phyloP scores from a whole-genome alignment of 2,113 vertebrate genomes.

The Grallaria varia region DNA sequence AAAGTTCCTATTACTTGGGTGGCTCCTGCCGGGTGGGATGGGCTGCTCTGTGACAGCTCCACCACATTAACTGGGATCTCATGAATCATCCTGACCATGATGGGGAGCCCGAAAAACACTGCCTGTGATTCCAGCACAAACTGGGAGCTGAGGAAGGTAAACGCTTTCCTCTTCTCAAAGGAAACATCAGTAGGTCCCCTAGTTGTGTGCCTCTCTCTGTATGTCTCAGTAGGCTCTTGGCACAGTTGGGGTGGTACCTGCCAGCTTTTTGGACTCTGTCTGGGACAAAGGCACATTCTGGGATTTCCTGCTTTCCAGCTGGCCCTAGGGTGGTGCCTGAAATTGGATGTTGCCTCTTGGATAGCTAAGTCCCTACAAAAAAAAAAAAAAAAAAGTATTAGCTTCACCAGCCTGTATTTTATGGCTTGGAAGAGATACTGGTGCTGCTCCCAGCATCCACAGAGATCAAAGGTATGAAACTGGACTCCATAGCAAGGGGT shows the following conservation, averaged over 20 bases:
- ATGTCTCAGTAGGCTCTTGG: not conserved
- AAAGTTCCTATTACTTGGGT: not conserved
- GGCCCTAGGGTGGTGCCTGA: not conserved
- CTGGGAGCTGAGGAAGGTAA: not conserved
- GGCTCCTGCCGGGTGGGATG: not conserved
- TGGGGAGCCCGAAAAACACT: not conserved
- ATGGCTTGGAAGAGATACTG: constrained; percentile 29
- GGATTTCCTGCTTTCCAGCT: not conserved
- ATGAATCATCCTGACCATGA: not conserved
- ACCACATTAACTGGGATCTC: not conserved
- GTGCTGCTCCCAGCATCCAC: constrained; percentile 28
- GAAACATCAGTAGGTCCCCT: not conserved
- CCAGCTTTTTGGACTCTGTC: not conserved
- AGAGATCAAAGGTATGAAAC: constrained; percentile 58
- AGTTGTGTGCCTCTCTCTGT: fast-evolving
- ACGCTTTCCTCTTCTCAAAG: not conserved
- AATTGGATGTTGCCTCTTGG: not conserved
- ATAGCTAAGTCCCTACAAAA: not conserved
- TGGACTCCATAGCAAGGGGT: constrained; percentile 10
- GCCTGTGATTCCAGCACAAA: not conserved
- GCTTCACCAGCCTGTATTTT: not conserved
- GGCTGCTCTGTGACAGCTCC: not conserved
- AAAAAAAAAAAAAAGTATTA: not conserved
- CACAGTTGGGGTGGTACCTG: not conserved
- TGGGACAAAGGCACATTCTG: not conserved